Evolutionary conservation across 23 tunicate genomes (phyloP).

Genomic region (Phallusia fumigata): DNA sequence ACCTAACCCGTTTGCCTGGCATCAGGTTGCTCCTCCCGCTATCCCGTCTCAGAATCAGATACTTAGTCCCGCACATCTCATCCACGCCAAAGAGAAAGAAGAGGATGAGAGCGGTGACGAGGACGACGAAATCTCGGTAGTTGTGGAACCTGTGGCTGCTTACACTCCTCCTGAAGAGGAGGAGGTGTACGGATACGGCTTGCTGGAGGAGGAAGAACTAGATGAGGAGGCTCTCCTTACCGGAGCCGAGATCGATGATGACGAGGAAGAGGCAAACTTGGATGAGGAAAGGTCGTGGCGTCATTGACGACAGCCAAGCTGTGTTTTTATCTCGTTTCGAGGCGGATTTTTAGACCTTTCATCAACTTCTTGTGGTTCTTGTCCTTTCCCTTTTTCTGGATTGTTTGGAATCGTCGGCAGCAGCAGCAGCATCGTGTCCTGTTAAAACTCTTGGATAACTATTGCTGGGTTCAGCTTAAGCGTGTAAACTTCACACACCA

Average conservation of each 20-base stretch:
- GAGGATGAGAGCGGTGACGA: slow-evolving; percentile 76
- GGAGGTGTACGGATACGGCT: slow-evolving; percentile 59
- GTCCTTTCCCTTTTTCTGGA: no score
- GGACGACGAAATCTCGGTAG: slow-evolving; percentile 50
- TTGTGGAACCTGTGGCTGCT: slow-evolving; percentile 54
- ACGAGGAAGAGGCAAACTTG: slow-evolving; percentile 45
- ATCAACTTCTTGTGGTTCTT: no score
- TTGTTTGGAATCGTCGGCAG: no score
- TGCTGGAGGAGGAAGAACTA: slow-evolving; percentile 61
- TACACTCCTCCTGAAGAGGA: slow-evolving; percentile 49
- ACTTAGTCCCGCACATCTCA: neutral
- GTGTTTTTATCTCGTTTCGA: neutral
- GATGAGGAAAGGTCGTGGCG: slow-evolving; percentile 67
- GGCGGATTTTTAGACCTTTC: no score
- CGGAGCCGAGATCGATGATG: slow-evolving; percentile 71
- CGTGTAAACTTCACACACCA: no score
- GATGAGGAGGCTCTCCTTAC: slow-evolving; percentile 90
- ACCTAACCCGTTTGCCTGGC: neutral
- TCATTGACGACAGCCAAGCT: slow-evolving; percentile 30
- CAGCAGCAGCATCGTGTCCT: no score
- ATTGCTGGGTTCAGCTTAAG: no score
- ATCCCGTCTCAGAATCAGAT: neutral
- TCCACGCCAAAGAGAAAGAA: slow-evolving; percentile 22
- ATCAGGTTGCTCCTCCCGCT: slow-evolving; percentile 2
- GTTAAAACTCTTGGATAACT: no score